Percentiles rank a stretch among this genome's conserved stretches.
phyloP scores from a whole-genome alignment of 37 sponge, comb jelly and placozoan genomes.

The Petrosia ficiformis region DNA sequence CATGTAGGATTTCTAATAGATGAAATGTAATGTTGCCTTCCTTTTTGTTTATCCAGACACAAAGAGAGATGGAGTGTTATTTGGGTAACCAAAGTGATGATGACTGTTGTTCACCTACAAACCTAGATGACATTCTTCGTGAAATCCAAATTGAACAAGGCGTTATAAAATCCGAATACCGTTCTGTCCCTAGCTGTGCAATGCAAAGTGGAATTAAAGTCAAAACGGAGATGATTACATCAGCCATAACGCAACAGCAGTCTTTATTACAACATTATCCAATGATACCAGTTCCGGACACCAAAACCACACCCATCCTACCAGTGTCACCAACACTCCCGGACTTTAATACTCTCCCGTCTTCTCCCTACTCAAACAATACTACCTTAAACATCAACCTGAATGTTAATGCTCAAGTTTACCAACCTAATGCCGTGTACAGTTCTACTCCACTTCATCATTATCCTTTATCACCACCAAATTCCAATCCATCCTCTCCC shows the following conservation, averaged over 20 bases:
- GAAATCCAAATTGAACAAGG: conserved; percentile 55
- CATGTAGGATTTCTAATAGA: too few relatives aligned
- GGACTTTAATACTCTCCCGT: too few relatives aligned
- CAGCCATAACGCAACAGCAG: conserved; percentile 4
- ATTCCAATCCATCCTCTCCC: conserved; percentile 70
- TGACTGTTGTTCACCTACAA: conserved; percentile 25
- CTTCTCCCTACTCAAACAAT: neutral
- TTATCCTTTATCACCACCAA: conserved; percentile 58
- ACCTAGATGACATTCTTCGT: conserved; percentile 57
- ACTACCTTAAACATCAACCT: conserved; percentile 38
- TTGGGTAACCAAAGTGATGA: conserved; percentile 53
- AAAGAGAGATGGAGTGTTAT: conserved; percentile 69
- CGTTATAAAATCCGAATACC: conserved; percentile 38
- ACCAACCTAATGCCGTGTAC: conserved; percentile 9
- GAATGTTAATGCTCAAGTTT: conserved; percentile 56
- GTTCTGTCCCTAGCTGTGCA: neutral
- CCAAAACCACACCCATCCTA: too few relatives aligned
- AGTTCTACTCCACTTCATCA: conserved; percentile 44
- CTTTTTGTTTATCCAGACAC: conserved; percentile 48
- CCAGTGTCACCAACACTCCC: too few relatives aligned
- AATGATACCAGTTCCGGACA: too few relatives aligned
- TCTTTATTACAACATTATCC: neutral
- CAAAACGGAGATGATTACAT: conserved; percentile 32
- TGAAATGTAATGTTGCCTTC: too few relatives aligned
- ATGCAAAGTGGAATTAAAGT: conserved; percentile 17